These are phyloP conservation scores for Uria aalge DNA, from an alignment of 2,113 vertebrate genomes.

Conservation along the genomic window DNA sequence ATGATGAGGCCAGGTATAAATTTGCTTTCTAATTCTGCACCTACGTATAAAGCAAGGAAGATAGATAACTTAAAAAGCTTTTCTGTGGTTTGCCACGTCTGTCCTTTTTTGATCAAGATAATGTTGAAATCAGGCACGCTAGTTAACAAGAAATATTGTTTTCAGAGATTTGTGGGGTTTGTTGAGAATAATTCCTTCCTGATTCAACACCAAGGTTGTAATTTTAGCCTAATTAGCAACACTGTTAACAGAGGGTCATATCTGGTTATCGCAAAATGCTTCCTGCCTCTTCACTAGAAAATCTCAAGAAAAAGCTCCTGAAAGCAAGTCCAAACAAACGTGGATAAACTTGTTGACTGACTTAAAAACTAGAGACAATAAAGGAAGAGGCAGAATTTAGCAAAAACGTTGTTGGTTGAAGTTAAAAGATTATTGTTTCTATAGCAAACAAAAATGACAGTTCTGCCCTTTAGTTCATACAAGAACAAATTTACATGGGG, in stretches of 20 bases:
- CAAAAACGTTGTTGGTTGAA: not conserved
- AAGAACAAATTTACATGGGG: not conserved
- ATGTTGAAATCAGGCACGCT: not conserved
- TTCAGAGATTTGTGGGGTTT: not conserved
- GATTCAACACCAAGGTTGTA: not conserved
- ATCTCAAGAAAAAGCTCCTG: not conserved
- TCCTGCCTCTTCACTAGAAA: not conserved
- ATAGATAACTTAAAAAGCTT: not conserved
- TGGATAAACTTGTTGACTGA: not conserved
- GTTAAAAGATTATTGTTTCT: not conserved
- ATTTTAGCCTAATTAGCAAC: not conserved
- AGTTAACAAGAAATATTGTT: not conserved
- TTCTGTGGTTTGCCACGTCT: not conserved
- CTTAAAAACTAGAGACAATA: not conserved
- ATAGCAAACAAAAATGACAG: fast-evolving
- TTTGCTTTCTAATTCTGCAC: not conserved
- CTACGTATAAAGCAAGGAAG: not conserved
- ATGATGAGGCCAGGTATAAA: not conserved
- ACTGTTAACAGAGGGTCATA: not conserved
- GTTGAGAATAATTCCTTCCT: not conserved
- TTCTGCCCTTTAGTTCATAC: not conserved
- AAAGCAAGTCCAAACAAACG: not conserved
- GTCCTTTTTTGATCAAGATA: not conserved
- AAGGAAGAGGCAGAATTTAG: not conserved
- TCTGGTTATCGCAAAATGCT: not conserved